These are phyloP conservation scores for Papilio protenor DNA, from an alignment of 2,888 invertebrate species.

Conservation along the genomic window DNA sequence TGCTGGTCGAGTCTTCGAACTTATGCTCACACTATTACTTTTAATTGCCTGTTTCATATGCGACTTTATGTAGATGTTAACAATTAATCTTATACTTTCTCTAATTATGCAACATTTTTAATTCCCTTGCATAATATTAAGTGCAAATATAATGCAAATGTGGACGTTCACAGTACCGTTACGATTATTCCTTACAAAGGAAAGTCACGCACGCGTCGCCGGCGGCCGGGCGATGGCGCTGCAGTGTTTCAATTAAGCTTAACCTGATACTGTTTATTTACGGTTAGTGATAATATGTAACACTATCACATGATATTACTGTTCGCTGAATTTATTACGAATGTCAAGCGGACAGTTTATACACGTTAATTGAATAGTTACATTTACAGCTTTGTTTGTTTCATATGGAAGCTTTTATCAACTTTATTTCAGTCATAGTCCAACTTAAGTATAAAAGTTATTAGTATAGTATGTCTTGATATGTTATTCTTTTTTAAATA, in stretches of 20 bases:
- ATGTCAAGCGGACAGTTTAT: not conserved
- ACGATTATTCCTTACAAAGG: slow-evolving; percentile 30
- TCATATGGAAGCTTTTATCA: not conserved
- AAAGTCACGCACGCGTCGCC: slow-evolving; percentile 22
- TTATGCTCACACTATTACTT: not conserved
- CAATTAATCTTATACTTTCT: slow-evolving; percentile 26
- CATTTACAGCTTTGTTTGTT: not conserved
- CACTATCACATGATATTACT: slow-evolving; percentile 18
- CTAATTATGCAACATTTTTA: slow-evolving; percentile 22
- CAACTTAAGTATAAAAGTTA: not conserved
- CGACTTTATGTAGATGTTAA: not conserved
- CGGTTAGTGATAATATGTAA: slow-evolving; percentile 22
- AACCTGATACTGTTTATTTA: slow-evolving; percentile 27
- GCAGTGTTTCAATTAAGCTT: slow-evolving; percentile 31
- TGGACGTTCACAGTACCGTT: slow-evolving; percentile 13
- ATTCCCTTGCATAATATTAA: slow-evolving; percentile 19
- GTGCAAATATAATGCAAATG: slow-evolving; percentile 34
- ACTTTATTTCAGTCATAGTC: not conserved
- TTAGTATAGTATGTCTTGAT: not conserved
- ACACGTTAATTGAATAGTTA: slow-evolving; percentile 12
- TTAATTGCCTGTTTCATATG: not conserved
- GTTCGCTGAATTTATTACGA: slow-evolving; percentile 11
- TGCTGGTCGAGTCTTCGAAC: not conserved
- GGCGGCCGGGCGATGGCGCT: slow-evolving; percentile 3
- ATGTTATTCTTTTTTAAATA: not conserved